These are phyloP conservation scores for Strix uralensis DNA, from an alignment of 2,113 vertebrate species.

Conservation along the genomic window DNA sequence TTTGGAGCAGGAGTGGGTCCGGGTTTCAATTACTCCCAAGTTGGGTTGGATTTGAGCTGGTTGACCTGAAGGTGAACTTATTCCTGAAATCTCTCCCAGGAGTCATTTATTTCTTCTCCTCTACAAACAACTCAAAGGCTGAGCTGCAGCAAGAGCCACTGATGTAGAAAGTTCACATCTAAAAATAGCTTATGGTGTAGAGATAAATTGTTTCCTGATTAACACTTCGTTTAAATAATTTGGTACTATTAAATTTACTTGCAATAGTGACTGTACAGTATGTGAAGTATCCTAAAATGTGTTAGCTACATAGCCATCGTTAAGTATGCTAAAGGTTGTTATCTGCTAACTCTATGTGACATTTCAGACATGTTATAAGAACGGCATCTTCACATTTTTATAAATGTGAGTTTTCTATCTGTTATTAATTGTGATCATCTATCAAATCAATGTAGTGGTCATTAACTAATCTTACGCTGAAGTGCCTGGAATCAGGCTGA, in stretches of 20 bases:
- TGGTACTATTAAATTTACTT: constrained; percentile 31
- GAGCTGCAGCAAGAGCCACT: neutral
- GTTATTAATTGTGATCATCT: constrained; percentile 30
- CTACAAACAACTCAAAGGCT: constrained; percentile 46
- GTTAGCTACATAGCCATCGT: neutral
- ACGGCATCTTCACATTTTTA: neutral
- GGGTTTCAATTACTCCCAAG: neutral
- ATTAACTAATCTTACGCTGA: neutral
- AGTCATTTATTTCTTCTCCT: constrained; percentile 31
- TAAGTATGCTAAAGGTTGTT: constrained; percentile 6
- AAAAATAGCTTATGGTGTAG: constrained; percentile 44
- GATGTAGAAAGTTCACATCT: constrained; percentile 55
- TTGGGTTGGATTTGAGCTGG: neutral
- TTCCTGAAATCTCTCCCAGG: neutral
- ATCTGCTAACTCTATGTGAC: constrained; percentile 37
- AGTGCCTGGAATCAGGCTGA: neutral
- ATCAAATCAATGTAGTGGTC: neutral
- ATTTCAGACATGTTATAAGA: neutral
- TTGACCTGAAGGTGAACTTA: constrained; percentile 43
- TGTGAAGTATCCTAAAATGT: constrained; percentile 33
- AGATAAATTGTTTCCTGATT: constrained; percentile 56
- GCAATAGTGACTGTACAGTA: neutral
- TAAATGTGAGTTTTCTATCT: neutral
- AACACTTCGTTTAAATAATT: constrained; percentile 57
- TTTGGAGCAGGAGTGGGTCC: neutral